A percentile compares a stretch with the other conserved stretches of the same genome.
Evolutionary conservation across 2,113 vertebrate species (phyloP).

Genomic region (Hiodon tergisus): DNA sequence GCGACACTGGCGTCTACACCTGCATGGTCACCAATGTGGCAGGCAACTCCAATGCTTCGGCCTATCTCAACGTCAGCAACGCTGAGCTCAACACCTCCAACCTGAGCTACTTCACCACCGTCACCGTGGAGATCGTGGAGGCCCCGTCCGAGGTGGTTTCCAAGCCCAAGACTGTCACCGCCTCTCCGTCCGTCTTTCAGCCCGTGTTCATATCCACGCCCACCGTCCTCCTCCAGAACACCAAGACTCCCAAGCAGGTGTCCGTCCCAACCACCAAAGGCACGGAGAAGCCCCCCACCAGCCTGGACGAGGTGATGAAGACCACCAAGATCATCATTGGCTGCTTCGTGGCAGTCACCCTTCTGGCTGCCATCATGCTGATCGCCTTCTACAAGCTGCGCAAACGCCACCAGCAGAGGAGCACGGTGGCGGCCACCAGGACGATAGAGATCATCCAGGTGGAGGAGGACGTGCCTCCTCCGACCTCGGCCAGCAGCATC

Average conservation of each 20-base stretch:
- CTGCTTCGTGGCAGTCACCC: constrained; percentile 93
- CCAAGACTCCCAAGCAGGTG: constrained; percentile 70
- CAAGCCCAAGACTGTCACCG: constrained; percentile 82
- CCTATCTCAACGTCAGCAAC: constrained; percentile 93
- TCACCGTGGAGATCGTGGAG: constrained; percentile 88
- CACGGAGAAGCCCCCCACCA: constrained; percentile 75
- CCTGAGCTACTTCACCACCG: constrained; percentile 95
- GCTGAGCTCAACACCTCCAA: constrained; percentile 96
- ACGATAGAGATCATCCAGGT: constrained; percentile 95
- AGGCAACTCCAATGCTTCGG: constrained; percentile 92
- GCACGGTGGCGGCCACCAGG: constrained; percentile 82
- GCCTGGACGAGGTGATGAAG: constrained; percentile 96
- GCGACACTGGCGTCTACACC: constrained; percentile 88
- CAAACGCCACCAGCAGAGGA: constrained; percentile 91
- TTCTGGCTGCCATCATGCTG: constrained; percentile 92
- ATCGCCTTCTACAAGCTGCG: constrained; percentile 96
- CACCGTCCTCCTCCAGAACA: constrained; percentile 85
- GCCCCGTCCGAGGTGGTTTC: constrained; percentile 78
- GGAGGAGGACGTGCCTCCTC: constrained; percentile 82
- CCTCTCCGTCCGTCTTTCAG: constrained; percentile 83
- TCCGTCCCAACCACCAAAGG: constrained; percentile 66
- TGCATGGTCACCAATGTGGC: constrained; percentile 98
- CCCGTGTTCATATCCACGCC: constrained; percentile 93
- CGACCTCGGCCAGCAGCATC: constrained; percentile 63
- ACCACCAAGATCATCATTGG: constrained; percentile 99